These are phyloP conservation scores for Mycetomoellerius zeteki DNA, from an alignment of 1,140 invertebrate genomes.

Conservation along the genomic window DNA sequence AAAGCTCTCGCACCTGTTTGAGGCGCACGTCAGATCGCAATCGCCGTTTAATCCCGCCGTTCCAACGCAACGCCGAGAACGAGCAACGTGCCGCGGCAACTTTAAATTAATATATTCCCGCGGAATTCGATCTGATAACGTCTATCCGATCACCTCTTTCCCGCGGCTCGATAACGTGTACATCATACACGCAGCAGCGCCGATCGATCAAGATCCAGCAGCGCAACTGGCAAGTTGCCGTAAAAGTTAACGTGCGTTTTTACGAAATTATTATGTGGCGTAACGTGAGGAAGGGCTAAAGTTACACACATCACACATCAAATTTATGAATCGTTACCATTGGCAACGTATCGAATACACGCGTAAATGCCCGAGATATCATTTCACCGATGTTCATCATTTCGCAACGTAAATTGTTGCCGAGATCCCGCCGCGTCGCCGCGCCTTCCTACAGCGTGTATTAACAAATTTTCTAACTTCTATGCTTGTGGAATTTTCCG, in stretches of 20 bases:
- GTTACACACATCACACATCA: conserved; percentile 11
- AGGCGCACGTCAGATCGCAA: conserved; percentile 59
- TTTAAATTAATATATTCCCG: conserved; percentile 67
- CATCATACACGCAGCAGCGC: neutral
- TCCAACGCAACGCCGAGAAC: conserved; percentile 23
- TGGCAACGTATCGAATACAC: conserved; percentile 5
- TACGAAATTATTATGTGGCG: conserved; percentile 58
- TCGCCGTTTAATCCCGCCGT: conserved; percentile 48
- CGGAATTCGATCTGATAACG: conserved; percentile 65
- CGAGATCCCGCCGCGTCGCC: no score
- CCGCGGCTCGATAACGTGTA: conserved; percentile 44
- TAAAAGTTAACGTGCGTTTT: conserved; percentile 38
- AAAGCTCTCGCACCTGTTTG: conserved; percentile 63
- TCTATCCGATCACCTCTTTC: conserved; percentile 33
- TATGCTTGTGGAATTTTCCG: neutral
- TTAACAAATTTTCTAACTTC: neutral
- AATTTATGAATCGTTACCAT: conserved; percentile 20
- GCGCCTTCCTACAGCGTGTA: neutral
- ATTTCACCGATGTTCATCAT: neutral
- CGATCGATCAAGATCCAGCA: conserved; percentile 51
- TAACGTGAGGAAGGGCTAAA: conserved; percentile 12
- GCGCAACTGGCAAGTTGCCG: neutral
- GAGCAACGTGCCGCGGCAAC: conserved; percentile 27
- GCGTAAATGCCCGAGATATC: conserved; percentile 14
- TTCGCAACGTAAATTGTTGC: neutral